These are phyloP conservation scores for Procambarus clarkii DNA, from an alignment of 1,140 invertebrate genomes.

Conservation along the genomic window DNA sequence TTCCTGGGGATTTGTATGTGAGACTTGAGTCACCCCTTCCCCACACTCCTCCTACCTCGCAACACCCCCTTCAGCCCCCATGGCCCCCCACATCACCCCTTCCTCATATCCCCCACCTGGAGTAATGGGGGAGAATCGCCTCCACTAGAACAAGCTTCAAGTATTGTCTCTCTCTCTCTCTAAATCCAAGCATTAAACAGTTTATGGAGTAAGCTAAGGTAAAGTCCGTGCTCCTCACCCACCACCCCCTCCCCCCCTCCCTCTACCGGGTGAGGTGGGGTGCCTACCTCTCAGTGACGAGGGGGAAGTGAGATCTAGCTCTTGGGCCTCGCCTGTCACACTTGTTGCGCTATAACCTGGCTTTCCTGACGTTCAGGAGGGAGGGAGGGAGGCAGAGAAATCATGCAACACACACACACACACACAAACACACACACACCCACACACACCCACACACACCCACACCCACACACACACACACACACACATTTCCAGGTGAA, in stretches of 20 bases:
- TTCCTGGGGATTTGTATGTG: too few relatives aligned
- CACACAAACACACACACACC: constrained; percentile 39
- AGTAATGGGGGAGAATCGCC: neutral
- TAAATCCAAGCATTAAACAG: constrained; percentile 25
- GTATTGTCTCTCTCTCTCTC: constrained; percentile 20
- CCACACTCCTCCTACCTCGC: too few relatives aligned
- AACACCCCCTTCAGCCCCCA: too few relatives aligned
- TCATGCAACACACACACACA: constrained; percentile 44
- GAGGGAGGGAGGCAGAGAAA: neutral
- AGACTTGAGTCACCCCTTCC: too few relatives aligned
- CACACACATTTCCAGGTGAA: constrained; percentile 35
- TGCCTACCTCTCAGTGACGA: too few relatives aligned
- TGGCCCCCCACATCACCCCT: too few relatives aligned
- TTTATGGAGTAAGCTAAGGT: constrained; percentile 19
- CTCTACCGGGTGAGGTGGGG: neutral
- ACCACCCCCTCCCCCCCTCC: too few relatives aligned
- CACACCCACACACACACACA: constrained; percentile 40
- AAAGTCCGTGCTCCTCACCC: neutral
- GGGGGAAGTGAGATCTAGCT: too few relatives aligned
- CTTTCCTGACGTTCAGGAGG: too few relatives aligned
- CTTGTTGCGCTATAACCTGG: too few relatives aligned
- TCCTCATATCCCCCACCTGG: too few relatives aligned
- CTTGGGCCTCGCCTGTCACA: too few relatives aligned
- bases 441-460: constrained; percentile 21
- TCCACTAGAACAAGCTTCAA: constrained; percentile 6